Evolutionary conservation across 2,113 vertebrate species (phyloP), one percentile per base, ranked within the genome.

Genomic region (Channa argus): DNA sequence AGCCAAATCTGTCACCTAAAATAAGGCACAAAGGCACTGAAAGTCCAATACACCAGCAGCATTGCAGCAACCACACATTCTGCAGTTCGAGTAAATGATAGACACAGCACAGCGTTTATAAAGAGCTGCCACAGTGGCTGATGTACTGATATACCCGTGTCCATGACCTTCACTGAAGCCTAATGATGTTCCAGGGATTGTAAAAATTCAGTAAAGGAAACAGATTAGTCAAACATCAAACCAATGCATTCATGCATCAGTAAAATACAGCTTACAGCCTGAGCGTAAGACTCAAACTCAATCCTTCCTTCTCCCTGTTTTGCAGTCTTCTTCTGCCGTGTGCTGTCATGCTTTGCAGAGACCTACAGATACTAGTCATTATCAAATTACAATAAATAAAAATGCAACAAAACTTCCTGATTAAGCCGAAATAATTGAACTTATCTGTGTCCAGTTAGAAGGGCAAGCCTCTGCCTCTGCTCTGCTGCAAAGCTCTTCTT

Each of bases 161-260:
- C 36, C 44, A 6, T 1, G 1, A 9, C 3, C 9, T 59, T 47
- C 46, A 41, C 0, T 15, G 14, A 56, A 11, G 44, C 52, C 43
- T 37, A 12, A 38, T 71, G 54, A 2, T 15, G 34, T 46, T 58
- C 24, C 7, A 24, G 39, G 36, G 51, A 46, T 43, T 49, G 39
- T 38, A 74, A 43, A 45, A 54, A 51, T 64, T 62, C 67, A 3
- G 53, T 64, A 47, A 59, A 37, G 9, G 33, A 43, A 36, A 34
- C 1, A 62, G 14, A 45, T 41, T 9, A 52, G 33, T 6, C 33
- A 52, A 50, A 50, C 24, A 36, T 71, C 13, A 33, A 63, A 63
- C 49, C 34, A 68, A 46, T 71, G 37, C 43, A 50, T 56, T 45
- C 37, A 9, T 6, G 44, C 2, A 45, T 6, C 4, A 33, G 36